phyloP scores from a whole-genome alignment of 2,113 vertebrate genomes.

The Heterotilapia buettikoferi region DNA sequence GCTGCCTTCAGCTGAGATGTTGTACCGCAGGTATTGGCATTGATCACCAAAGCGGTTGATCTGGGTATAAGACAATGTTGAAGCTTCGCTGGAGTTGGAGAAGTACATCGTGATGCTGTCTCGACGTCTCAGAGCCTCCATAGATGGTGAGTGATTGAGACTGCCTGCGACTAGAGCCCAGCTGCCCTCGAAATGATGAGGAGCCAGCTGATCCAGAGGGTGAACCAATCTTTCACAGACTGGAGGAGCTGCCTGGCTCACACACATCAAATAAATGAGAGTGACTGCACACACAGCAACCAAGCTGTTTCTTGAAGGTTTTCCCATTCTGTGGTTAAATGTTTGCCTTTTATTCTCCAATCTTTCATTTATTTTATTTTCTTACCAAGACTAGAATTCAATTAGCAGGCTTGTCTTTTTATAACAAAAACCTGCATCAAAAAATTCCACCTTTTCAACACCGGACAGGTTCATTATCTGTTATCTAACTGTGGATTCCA shows the following conservation, averaged over 20 bases:
- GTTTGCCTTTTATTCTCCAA: not conserved
- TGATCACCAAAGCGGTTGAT: conserved; percentile 38
- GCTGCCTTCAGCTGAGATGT: conserved; percentile 5
- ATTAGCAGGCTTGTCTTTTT: not conserved
- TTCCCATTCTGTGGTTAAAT: not conserved
- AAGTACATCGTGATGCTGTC: conserved; percentile 45
- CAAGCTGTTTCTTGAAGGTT: not conserved
- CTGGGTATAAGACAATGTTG: conserved; percentile 13
- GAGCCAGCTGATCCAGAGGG: not conserved
- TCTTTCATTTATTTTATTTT: not conserved
- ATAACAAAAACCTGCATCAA: not conserved
- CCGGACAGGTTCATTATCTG: not conserved
- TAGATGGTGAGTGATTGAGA: not conserved
- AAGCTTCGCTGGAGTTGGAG: conserved; percentile 3
- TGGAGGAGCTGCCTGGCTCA: not conserved
- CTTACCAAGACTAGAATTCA: not conserved
- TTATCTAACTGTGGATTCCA: not conserved
- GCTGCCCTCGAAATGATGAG: not conserved
- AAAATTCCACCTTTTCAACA: conserved; percentile 5
- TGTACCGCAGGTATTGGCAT: conserved; percentile 20
- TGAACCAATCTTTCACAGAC: conserved; percentile 29
- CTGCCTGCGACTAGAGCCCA: conserved; percentile 45
- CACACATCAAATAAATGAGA: not conserved
- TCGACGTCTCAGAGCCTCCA: conserved; percentile 15
- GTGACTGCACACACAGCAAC: not conserved